phyloP scores from a whole-genome alignment of 2,888 invertebrate species.

The Atrina japonica region DNA sequence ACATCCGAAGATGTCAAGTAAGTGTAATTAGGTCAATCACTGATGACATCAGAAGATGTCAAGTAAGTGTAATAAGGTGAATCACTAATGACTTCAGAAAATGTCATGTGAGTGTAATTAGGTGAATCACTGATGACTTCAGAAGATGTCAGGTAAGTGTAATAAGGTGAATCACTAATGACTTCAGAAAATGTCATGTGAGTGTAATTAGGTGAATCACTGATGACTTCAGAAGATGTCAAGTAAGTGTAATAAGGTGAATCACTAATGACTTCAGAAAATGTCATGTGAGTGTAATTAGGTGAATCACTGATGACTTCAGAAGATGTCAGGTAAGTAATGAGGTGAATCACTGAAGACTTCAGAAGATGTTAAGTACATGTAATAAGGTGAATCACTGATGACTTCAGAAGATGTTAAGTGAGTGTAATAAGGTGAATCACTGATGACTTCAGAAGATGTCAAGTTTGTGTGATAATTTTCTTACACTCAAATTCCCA shows the following conservation, averaged over 20 bases:
- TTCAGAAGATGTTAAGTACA: neutral
- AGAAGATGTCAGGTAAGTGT: neutral
- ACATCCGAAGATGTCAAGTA: constrained; percentile 86
- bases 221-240: neutral
- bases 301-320: neutral
- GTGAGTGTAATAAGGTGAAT: neutral
- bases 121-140: neutral
- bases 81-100: neutral
- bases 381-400: neutral
- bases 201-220: neutral
- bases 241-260: neutral
- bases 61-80: neutral
- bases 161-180: neutral
- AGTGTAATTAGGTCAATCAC: constrained; percentile 36
- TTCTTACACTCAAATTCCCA: no score
- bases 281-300: neutral
- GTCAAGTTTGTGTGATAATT: neutral
- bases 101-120: neutral
- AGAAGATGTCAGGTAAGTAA: neutral
- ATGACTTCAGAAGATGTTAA: neutral
- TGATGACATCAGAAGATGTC: neutral
- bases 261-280: neutral
- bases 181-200: neutral
- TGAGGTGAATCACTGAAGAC: neutral
- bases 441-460: neutral